phyloP scores from a whole-genome alignment of 2,888 invertebrate genomes.

The Junonia oenone region DNA sequence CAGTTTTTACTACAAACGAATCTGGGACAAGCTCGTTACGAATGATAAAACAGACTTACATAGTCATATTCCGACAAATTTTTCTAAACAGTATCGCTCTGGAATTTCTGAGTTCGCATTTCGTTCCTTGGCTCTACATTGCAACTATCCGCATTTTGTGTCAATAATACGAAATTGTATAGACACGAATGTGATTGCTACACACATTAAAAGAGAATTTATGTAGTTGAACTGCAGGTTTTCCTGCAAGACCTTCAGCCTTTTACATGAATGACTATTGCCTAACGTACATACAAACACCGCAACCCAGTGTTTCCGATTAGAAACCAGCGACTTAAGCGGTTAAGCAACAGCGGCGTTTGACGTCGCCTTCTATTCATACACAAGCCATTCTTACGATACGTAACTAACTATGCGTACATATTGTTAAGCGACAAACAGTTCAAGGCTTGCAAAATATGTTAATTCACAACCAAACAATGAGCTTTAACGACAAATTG shows the following conservation, averaged over 20 bases:
- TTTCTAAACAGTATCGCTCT: background rate
- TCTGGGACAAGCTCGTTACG: constrained; percentile 11
- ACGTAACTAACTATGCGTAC: constrained; percentile 3
- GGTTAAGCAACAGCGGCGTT: constrained; percentile 50
- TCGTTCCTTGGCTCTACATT: background rate
- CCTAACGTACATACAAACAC: constrained; percentile 51
- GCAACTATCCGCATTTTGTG: background rate
- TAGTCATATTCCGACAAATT: background rate
- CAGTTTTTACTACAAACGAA: constrained; percentile 8
- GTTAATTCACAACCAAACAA: constrained; percentile 7
- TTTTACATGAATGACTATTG: constrained; percentile 62
- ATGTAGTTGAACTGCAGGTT: constrained; percentile 34
- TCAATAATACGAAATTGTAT: background rate
- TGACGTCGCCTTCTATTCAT: constrained; percentile 39
- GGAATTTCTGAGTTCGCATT: background rate
- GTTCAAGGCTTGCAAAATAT: constrained; percentile 16
- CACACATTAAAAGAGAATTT: constrained; percentile 1
- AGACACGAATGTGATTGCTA: background rate
- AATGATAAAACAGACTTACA: constrained; percentile 1
- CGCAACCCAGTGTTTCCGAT: constrained; percentile 59
- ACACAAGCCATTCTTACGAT: constrained; percentile 17
- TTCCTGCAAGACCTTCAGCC: constrained; percentile 55
- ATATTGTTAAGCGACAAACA: constrained; percentile 13
- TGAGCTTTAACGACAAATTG: background rate
- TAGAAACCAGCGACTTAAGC: constrained; percentile 56